Base-by-base conservation (phyloP, 2,888 invertebrate species). In the Willowsia nigromaculata region DNA sequence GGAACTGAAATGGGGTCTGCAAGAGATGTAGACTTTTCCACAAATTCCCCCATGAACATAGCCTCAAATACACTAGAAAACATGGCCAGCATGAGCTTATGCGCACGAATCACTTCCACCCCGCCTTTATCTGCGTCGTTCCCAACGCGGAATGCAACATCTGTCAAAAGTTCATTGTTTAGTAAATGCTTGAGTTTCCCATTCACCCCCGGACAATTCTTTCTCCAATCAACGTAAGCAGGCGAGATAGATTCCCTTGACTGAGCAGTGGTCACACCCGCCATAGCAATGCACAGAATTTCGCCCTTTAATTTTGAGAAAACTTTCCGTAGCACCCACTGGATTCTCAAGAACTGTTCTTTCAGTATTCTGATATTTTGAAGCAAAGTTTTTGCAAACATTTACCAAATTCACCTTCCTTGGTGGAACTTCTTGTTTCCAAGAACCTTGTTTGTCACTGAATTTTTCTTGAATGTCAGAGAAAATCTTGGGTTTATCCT, bases 41-140 rank as follows among this genome's bases (percentile, higher is more conserved):
- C 62, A 27, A 91, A 90, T 13, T 78, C 74, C 1, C 91, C 92
- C 18, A 84, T 71, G 53, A 92, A 91, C 90, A 92, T 91, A 11
- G 88, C 88, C 83, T 92, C 92, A 88, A 92, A 92, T 9, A 92
- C 92, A 30, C 84, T 84, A 0, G 92, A 92, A 59, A 80, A 85
- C 80, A 91, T 90, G 11, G 89, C 82, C 59, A 92, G 50, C 68
- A 92, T 86, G 18, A 91, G 82, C 43, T 85, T 89, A 37, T 92
- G 92, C n/a, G 89, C 91, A 3, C 87, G 83, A 56, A 92, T 88
- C 6, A 76, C 25, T 68, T 91, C 91, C n/a, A 56, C 83, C 18
- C 47, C 62, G 87, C 86, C 50, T 15, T 22, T 40, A 30, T 56
- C 78, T 5, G 33, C 25, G 13, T 53, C 85, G 40, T 18, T 43